These are phyloP conservation scores for Nycteola revayana DNA, from an alignment of 2,888 invertebrate genomes.

Conservation along the genomic window DNA sequence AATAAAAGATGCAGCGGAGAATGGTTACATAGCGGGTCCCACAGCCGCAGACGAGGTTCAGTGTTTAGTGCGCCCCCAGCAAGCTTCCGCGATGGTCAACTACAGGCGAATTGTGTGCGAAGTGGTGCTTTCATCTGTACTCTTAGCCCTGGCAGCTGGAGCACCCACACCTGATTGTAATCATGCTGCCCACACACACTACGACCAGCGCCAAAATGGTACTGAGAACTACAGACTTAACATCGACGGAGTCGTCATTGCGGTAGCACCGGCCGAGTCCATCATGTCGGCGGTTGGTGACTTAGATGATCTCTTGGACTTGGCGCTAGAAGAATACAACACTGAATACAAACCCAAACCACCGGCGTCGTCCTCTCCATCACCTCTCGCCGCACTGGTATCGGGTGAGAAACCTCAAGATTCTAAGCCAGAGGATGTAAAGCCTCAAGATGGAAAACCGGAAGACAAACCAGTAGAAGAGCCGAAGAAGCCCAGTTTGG, in stretches of 20 bases:
- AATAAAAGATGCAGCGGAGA: constrained; percentile 78
- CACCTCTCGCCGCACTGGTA: constrained; percentile 9
- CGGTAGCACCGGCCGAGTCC: constrained; percentile 84
- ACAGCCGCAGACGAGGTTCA: constrained; percentile 53
- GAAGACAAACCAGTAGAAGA: constrained; percentile 16
- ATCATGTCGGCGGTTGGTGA: constrained; percentile 80
- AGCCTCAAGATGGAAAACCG: constrained; percentile 24
- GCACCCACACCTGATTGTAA: constrained; percentile 48
- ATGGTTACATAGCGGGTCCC: constrained; percentile 66
- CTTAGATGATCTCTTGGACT: constrained; percentile 65
- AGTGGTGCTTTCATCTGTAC: constrained; percentile 46
- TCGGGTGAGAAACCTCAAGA: constrained; percentile 27
- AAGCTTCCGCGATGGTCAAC: constrained; percentile 72
- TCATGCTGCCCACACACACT: constrained; percentile 36
- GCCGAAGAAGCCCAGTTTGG: constrained; percentile 21
- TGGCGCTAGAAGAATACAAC: constrained; percentile 46
- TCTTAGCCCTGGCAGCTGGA: constrained; percentile 34
- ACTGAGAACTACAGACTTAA: constrained; percentile 87
- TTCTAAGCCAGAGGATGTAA: constrained; percentile 20
- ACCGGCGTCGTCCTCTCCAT: constrained; percentile 16
- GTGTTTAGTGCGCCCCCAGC: constrained; percentile 64
- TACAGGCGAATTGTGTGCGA: constrained; percentile 72
- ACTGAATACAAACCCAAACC: constrained; percentile 39
- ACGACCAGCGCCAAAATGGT: constrained; percentile 91
- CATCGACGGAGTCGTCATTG: constrained; percentile 86